Evolutionary conservation across 2,888 invertebrate genomes (phyloP).

Genomic region (Microctonus hyperodae): DNA sequence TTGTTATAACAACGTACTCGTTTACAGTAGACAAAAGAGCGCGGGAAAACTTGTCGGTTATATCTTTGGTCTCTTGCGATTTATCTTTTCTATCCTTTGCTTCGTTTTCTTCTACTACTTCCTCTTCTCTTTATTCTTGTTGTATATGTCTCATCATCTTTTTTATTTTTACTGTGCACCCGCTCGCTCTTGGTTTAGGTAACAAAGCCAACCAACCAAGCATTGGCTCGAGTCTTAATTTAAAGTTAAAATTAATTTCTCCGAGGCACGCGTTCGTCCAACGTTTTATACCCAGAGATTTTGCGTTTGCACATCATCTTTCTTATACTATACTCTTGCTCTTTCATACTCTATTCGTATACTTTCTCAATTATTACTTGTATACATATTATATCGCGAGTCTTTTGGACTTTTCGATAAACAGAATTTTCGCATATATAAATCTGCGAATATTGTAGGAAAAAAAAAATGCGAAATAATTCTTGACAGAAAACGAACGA

Average conservation of each 20-base stretch:
- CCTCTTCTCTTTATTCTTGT: constrained; percentile 26
- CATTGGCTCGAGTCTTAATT: constrained; percentile 62
- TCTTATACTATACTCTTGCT: constrained; percentile 33
- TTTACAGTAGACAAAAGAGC: constrained; percentile 59
- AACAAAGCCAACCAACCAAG: constrained; percentile 60
- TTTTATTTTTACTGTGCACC: constrained; percentile 34
- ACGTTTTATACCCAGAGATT: constrained; percentile 33
- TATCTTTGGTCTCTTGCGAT: constrained; percentile 35
- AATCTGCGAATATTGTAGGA: constrained; percentile 34
- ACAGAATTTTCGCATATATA: constrained; percentile 23
- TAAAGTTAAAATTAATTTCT: constrained; percentile 64
- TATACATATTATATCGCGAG: constrained; percentile 25
- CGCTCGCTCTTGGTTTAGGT: constrained; percentile 44
- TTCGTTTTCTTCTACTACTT: not conserved
- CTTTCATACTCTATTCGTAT: constrained; percentile 27
- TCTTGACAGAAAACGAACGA: constrained; percentile 7
- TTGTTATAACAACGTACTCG: constrained; percentile 42
- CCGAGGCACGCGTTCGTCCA: constrained; percentile 41
- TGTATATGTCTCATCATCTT: not conserved
- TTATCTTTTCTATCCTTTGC: constrained; percentile 32
- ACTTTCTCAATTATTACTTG: constrained; percentile 8
- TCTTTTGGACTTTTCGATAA: constrained; percentile 35
- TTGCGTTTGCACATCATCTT: constrained; percentile 44
- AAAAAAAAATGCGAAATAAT: constrained; percentile 20
- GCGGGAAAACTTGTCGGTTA: constrained; percentile 52